Base-by-base conservation (phyloP, 2,888 invertebrate genomes). In the Omphaloscelis lunosa region DNA sequence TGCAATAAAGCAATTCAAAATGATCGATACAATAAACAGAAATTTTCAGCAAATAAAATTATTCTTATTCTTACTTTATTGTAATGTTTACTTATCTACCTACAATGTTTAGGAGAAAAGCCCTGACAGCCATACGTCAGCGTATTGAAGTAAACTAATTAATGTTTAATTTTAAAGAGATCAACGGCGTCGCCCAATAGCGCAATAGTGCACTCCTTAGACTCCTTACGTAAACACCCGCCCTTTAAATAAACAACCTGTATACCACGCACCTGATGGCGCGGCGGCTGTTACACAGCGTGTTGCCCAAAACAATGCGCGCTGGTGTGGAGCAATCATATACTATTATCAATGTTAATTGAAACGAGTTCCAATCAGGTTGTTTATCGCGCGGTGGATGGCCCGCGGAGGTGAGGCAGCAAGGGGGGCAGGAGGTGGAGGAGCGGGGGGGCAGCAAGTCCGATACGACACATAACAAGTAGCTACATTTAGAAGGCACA, bases 321-420 rank as follows among this genome's bases (percentile, higher is more conserved):
- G 45, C 65, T 53, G 61, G 41, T 80, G 77, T 75, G 68, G 59
- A 79, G 69, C 51, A 75, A 85, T 85, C 61, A 79, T 80, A n/a
- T n/a, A n/a, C n/a, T n/a, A n/a, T n/a, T n/a, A 74, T 74, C 75
- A 51, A 80, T 86, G 72, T 79, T 86, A 86, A 86, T 83, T 83
- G 73, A 79, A 86, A 83, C 79, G 39, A 79, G 86, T 76, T 77
- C 68, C 68, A 65, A 83, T 82, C 82, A 82, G 63, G 81, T 72
- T 84, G 51, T 76, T 72, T 83, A 80, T 62, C 62, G 72, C 29
- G 67, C 62, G 39, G n/a, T 45, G 67, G 67, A 71, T 34, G 39
- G 63, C 58, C 73, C 62, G 48, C 41, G 65, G 59, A 58, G 53
- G 45, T 53, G 34, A 62, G 48, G 67, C 41, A n/a, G 39, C n/a